Percentiles rank a stretch among this genome's conserved stretches.
Evolutionary conservation across 2,113 vertebrate species (phyloP).

Genomic region (Syngnathus floridae): DNA sequence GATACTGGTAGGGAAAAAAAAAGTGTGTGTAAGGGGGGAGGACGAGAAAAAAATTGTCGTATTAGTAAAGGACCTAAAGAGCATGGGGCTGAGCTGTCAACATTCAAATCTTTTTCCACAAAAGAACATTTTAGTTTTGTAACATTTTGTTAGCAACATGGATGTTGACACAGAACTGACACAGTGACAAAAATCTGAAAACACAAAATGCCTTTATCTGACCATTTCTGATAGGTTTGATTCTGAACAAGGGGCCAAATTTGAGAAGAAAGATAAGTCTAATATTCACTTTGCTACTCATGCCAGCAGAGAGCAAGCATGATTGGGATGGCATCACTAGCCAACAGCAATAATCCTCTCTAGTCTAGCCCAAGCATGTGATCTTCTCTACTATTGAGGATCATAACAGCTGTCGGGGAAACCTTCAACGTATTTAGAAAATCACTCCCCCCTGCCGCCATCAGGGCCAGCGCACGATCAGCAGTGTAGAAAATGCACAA

Average conservation of each 20-base stretch:
- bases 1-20: constrained; percentile 7
- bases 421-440: not conserved
- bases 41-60: not conserved
- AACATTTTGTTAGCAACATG: not conserved
- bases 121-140: not conserved
- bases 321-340: constrained; percentile 25
- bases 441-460: not conserved
- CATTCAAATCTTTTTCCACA: not conserved
- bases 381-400: not conserved
- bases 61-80: constrained; percentile 9
- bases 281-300: constrained; percentile 60
- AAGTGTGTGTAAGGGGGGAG: not conserved
- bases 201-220: constrained; percentile 11
- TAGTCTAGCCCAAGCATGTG: constrained; percentile 8
- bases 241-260: not conserved
- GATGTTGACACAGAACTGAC: not conserved
- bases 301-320: constrained; percentile 68
- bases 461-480: not conserved
- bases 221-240: constrained; percentile 10
- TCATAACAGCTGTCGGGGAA: constrained; percentile 7
- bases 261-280: not conserved
- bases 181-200: constrained; percentile 27
- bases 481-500: not conserved
- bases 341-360: constrained; percentile 45
- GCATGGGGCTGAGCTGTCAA: not conserved